Base-by-base conservation (phyloP, 1,140 invertebrate species). In the Limonius californicus region DNA sequence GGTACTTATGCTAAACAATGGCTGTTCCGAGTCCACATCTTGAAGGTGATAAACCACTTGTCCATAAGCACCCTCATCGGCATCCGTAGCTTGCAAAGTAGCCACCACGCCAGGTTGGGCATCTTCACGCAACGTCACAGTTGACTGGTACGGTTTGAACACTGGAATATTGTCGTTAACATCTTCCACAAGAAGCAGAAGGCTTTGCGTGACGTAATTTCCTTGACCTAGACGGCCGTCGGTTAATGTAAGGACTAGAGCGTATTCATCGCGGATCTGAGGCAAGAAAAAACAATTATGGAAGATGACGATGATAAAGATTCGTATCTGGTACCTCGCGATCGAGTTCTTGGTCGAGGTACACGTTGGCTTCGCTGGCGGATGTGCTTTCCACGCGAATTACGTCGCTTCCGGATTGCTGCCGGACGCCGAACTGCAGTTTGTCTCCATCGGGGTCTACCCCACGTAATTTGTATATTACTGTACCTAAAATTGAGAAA, bases 151-250 rank as follows among this genome's bases (percentile, higher is more conserved):
- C 11, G 90, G 88, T 70, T 88, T 86, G 76, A 95, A 96, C 53
- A 92, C 83, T 2, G 94, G 93, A 62, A 87, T 86, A 80, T 94
- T 94, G 79, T 96, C 94, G 70, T 96, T 96, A 8, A 93, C 88
- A 76, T 97, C 94, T 78, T 95, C 92, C 0, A 96, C 91, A 50
- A 95, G 80, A 12, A 95, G 77, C 57, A 95, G 78, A 56, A 96
- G 83, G 71, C 91, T 93, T 79, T 95, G 93, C 2, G 91, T 94
- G 59, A 97, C 89, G 78, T 87, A 95, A 74, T 93, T 93, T 50
- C 90, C 90, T 47, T 92, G 89, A 1, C 89, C 90, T 19, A 94
- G 82, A 71, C 89, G 86, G 47, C 91, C 91, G 76, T 97, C 94
- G 0, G 92, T 95, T 63, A 97, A 77, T 1, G 93, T 96, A 66